These are phyloP conservation scores for Pyrgus malvae DNA, from an alignment of 2,888 invertebrate species.

Conservation along the genomic window DNA sequence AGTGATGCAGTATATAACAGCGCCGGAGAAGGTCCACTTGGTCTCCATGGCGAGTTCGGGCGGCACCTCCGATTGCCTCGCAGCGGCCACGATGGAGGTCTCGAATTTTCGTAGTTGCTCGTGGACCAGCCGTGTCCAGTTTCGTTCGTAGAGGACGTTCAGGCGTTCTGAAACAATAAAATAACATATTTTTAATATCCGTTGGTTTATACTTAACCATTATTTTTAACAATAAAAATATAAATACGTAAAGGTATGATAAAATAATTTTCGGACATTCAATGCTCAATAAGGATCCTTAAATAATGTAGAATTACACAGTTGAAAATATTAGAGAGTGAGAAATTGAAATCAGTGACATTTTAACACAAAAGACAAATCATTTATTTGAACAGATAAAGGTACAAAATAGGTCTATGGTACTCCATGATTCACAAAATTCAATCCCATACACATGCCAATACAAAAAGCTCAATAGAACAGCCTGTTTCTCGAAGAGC, in stretches of 20 bases:
- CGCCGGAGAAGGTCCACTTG: slow-evolving; percentile 92
- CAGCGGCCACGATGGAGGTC: slow-evolving; percentile 88
- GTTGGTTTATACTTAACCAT: too few species aligned
- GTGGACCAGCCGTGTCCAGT: slow-evolving; percentile 91
- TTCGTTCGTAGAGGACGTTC: slow-evolving; percentile 91
- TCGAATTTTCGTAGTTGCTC: slow-evolving; percentile 91
- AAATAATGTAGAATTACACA: too few species aligned
- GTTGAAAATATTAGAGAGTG: too few species aligned
- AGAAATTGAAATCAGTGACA: too few species aligned
- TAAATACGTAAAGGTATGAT: too few species aligned
- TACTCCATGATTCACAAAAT: background rate
- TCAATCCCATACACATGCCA: background rate
- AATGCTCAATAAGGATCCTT: too few species aligned
- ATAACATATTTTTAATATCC: too few species aligned
- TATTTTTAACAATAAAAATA: too few species aligned
- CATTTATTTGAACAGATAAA: too few species aligned
- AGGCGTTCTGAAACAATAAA: slow-evolving; percentile 83
- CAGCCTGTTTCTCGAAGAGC: slow-evolving; percentile 29
- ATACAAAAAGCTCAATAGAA: slow-evolving; percentile 1
- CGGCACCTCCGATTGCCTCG: slow-evolving; percentile 76
- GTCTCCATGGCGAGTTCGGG: slow-evolving; percentile 73
- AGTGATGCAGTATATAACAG: slow-evolving; percentile 92
- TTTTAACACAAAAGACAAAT: too few species aligned
- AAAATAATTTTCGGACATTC: too few species aligned
- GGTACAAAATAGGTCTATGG: too few species aligned